A percentile compares a stretch with the other conserved stretches of the same genome.
phyloP scores from a whole-genome alignment of 2,113 vertebrate species.

The Ameiurus melas region DNA sequence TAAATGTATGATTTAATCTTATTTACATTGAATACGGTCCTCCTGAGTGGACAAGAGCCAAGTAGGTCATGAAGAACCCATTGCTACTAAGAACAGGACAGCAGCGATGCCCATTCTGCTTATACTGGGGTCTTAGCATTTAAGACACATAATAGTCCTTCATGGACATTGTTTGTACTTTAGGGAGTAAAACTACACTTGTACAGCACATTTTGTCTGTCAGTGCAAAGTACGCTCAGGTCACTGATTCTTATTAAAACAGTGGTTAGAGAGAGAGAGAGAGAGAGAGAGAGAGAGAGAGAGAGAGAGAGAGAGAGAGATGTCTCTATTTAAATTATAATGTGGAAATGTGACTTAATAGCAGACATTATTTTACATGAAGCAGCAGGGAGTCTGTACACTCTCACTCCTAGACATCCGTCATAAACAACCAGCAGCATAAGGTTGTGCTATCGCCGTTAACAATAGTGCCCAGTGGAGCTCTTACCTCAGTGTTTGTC shows the following conservation, averaged over 20 bases:
- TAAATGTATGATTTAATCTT: not conserved
- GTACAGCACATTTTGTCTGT: not conserved
- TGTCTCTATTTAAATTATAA: not conserved
- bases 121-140: not conserved
- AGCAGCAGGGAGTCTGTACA: conserved; percentile 9
- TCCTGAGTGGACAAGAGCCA: not conserved
- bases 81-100: not conserved
- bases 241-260: not conserved
- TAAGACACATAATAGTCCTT: not conserved
- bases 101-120: not conserved
- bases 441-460: conserved; percentile 21
- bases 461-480: conserved; percentile 29
- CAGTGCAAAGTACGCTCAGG: not conserved
- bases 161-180: not conserved
- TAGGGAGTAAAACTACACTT: not conserved
- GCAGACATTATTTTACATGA: conserved; percentile 26
- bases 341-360: conserved; percentile 30
- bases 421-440: conserved; percentile 27
- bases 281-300: not conserved
- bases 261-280: not conserved
- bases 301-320: not conserved
- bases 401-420: conserved; percentile 18
- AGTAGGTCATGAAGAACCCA: not conserved
- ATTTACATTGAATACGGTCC: not conserved
- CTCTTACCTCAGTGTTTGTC: conserved; percentile 48